A percentile compares a stretch with the other conserved stretches of the same genome.
These are phyloP conservation scores for Nothocercus nigrocapillus DNA, from an alignment of 2,113 vertebrate species.

Conservation along the genomic window DNA sequence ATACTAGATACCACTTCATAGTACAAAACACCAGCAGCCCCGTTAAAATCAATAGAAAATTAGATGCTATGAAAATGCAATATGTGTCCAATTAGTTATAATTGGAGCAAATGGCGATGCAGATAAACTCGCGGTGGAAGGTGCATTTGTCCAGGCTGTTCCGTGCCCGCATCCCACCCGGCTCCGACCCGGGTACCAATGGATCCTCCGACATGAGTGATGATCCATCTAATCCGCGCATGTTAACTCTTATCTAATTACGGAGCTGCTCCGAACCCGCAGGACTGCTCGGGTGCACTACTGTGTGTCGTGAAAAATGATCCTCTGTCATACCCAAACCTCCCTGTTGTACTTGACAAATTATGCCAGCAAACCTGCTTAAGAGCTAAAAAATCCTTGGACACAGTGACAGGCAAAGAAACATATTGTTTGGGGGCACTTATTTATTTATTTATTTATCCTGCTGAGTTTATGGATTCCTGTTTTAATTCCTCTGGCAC, in stretches of 20 bases:
- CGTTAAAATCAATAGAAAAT: constrained; percentile 78
- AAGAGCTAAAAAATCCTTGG: constrained; percentile 69
- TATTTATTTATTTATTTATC: constrained; percentile 49
- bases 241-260: constrained; percentile 62
- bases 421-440: background rate
- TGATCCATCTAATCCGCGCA: background rate
- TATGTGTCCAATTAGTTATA: constrained; percentile 78
- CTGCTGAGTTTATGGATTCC: background rate
- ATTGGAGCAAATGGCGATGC: constrained; percentile 70
- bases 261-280: constrained; percentile 10
- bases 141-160: background rate
- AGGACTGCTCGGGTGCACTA: background rate
- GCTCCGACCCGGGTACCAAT: accelerated
- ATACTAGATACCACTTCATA: constrained; percentile 50
- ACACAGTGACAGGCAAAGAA: constrained; percentile 50
- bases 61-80: constrained; percentile 74
- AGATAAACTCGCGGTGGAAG: constrained; percentile 57
- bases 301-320: constrained; percentile 20
- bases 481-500: background rate
- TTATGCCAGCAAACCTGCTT: constrained; percentile 69
- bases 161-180: background rate
- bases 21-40: constrained; percentile 66
- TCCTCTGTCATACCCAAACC: constrained; percentile 34
- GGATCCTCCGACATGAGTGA: constrained; percentile 7
- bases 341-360: constrained; percentile 48